Conservation (phyloP, 2,888 invertebrate species). For the Metacarcinus magister region DNA sequence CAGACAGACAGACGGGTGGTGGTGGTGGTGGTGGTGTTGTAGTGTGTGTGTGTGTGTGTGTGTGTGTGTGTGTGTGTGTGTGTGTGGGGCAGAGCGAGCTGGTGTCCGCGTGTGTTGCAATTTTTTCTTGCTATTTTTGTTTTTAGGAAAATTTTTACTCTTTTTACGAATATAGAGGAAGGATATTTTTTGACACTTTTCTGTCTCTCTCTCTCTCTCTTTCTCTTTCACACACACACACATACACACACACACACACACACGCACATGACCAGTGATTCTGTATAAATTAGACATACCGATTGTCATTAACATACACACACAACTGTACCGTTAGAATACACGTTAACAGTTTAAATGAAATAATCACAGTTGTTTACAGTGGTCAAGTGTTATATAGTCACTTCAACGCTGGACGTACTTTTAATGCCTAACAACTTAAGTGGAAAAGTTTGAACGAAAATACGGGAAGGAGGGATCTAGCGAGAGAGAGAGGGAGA, state of each 20-base stretch:
- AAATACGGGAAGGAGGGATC: not conserved
- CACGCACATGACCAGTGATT: not conserved
- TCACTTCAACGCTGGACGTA: not conserved
- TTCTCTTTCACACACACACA: not conserved
- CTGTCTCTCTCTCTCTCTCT: slow-evolving; percentile 45
- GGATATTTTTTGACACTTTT: not conserved
- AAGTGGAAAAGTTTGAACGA: slow-evolving; percentile 1
- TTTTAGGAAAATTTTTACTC: not conserved
- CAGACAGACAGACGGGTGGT: no score
- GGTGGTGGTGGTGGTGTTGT: no score
- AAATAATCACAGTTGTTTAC: not conserved
- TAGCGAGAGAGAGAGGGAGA: not conserved
- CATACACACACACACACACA: not conserved
- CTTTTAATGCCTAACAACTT: slow-evolving; percentile 20
- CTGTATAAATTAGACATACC: not conserved
- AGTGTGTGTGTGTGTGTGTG: not conserved
- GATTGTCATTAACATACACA: slow-evolving; percentile 7
- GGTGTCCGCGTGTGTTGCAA: no score
- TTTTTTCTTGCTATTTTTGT: not conserved
- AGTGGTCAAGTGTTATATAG: not conserved
- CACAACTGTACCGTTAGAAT: not conserved
- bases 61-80: not conserved
- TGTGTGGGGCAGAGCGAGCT: not conserved
- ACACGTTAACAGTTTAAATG: not conserved
- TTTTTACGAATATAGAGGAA: not conserved